Evolutionary conservation across 2,797 vertebrate genomes (phyloP), one percentile per base, ranked within the genome.

Genomic region (Oreonectes daqikongensis): DNA sequence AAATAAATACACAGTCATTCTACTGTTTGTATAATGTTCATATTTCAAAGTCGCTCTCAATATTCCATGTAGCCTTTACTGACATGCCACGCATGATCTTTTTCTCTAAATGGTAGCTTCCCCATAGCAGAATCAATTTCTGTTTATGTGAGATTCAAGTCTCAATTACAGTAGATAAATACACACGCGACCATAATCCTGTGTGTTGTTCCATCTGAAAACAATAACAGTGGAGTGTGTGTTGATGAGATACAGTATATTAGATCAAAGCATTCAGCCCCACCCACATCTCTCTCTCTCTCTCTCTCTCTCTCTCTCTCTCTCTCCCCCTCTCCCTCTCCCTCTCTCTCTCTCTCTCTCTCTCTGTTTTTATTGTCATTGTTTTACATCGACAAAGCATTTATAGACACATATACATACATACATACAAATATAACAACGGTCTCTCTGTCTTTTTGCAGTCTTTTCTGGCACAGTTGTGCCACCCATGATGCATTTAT

Each of bases 161-260:
- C 38, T 75, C 24, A 28, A 40, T 59, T 40, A 52, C 44, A 40
- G 28, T 30, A 48, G 12, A 63, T n/a, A 74, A 63, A 68, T 32
- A 73, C 70, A 46, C 2, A 24, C 4, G 28, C 57, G 20, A 65
- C 6, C 66, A 28, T 38, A 59, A 48, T 57, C 38, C 40, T 0
- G 64, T 44, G 32, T 67, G 30, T 20, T 30, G 55, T 57, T 68
- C 15, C 61, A 15, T 50, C 53, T 65, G 35, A 75, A 66, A 42
- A 75, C 50, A 67, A 46, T 35, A 22, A 30, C 72, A 66, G 72
- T 66, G 63, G 35, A 46, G 63, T 35, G 52, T 59, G 63, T 46
- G 63, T 53, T 67, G 26, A 75, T 75, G 73, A 59, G 38, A 75
- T 67, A 59, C 26, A 14, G 40, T 67, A 75, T 38, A 75, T 67